A percentile compares a stretch with the other conserved stretches of the same genome.
phyloP scores from a whole-genome alignment of 2,888 invertebrate species.

The Ernsta delagoae region DNA sequence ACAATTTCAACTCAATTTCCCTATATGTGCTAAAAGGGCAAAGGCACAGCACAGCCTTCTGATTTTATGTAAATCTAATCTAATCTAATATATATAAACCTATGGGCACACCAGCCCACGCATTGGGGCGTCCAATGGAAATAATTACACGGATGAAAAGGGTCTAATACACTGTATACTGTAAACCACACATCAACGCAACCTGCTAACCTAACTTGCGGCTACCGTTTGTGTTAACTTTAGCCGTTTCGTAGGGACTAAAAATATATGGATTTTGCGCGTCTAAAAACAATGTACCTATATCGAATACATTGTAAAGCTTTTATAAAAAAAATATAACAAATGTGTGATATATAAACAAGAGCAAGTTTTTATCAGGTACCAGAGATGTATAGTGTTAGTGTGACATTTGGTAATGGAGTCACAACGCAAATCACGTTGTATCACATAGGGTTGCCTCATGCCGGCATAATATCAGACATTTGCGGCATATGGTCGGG shows the following conservation, averaged over 20 bases:
- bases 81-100: too few species aligned
- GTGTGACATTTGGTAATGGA: not conserved
- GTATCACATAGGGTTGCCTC: not conserved
- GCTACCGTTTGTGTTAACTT: not conserved
- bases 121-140: conserved; percentile 11
- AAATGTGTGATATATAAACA: too few species aligned
- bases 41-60: too few species aligned
- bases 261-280: not conserved
- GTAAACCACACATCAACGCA: conserved; percentile 19
- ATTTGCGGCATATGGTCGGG: too few species aligned
- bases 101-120: not conserved
- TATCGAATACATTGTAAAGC: too few species aligned
- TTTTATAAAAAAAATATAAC: too few species aligned
- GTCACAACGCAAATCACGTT: not conserved
- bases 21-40: too few species aligned
- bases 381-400: not conserved
- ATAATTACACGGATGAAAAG: conserved; percentile 31
- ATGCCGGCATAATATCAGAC: not conserved
- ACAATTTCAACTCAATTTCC: too few species aligned
- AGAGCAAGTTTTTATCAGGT: not conserved
- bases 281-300: not conserved
- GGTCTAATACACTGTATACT: not conserved
- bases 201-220: not conserved
- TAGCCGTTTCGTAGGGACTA: not conserved
- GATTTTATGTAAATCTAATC: too few species aligned